These are phyloP conservation scores for Cotesia vestalis DNA, from an alignment of 1,140 invertebrate species.

Conservation along the genomic window DNA sequence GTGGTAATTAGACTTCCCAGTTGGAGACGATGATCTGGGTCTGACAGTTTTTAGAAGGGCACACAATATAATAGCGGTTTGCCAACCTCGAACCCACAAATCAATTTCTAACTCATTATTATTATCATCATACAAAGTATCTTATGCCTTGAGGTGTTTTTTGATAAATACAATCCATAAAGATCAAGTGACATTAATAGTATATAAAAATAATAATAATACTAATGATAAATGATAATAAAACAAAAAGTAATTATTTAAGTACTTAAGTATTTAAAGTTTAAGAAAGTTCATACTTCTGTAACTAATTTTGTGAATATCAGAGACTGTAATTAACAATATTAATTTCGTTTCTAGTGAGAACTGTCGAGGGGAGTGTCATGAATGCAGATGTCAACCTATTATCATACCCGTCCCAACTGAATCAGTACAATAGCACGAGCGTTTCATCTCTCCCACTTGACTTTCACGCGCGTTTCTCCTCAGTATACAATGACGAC, in stretches of 20 bases:
- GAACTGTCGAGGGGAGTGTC: constrained; percentile 52
- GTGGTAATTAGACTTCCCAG: constrained; percentile 49
- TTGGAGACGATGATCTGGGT: constrained; percentile 50
- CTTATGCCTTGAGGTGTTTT: neutral
- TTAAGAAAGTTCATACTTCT: constrained; percentile 1
- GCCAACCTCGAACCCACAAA: constrained; percentile 50
- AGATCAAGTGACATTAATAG: neutral
- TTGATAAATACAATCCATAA: neutral
- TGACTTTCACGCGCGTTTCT: constrained; percentile 22
- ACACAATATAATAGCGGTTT: constrained; percentile 38
- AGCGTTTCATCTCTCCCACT: constrained; percentile 31
- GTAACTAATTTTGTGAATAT: constrained; percentile 20
- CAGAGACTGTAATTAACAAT: constrained; percentile 59
- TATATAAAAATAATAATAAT: too few relatives aligned
- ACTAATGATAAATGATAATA: neutral
- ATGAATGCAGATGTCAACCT: constrained; percentile 66
- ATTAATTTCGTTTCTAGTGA: constrained; percentile 62
- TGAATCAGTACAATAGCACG: constrained; percentile 19
- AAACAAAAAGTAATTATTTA: too few relatives aligned
- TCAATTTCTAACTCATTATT: constrained; percentile 48
- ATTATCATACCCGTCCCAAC: constrained; percentile 57
- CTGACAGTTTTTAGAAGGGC: constrained; percentile 53
- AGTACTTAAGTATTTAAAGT: too few relatives aligned
- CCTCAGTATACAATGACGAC: constrained; percentile 40
- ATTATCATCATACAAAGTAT: constrained; percentile 40